Conservation (phyloP, 2,888 invertebrate species). For the Rapana venosa region DNA sequence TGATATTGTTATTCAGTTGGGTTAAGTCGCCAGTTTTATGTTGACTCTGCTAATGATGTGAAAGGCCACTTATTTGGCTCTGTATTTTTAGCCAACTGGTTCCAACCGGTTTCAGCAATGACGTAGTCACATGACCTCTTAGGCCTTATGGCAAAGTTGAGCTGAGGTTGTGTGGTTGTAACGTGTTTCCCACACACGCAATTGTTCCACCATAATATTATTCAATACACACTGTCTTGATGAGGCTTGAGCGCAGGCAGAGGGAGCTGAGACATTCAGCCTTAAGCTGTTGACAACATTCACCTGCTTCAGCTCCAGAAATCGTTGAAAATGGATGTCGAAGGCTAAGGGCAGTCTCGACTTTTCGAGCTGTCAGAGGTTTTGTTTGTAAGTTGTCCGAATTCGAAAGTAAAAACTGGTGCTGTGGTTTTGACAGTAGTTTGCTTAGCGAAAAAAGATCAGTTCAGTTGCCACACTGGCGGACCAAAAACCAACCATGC, state of each 20-base stretch:
- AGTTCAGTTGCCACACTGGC: neutral
- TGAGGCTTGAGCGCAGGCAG: no score
- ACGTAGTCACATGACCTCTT: slow-evolving; percentile 18
- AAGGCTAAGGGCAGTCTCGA: slow-evolving; percentile 37
- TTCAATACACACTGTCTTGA: no score
- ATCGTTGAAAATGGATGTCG: slow-evolving; percentile 34
- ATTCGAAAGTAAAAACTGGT: slow-evolving; percentile 20
- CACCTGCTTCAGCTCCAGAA: neutral
- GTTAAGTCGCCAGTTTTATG: neutral
- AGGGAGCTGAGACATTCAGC: neutral
- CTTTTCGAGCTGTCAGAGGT: slow-evolving; percentile 24
- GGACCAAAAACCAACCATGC: slow-evolving; percentile 17
- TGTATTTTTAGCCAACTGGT: slow-evolving; percentile 26
- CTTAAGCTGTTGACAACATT: neutral
- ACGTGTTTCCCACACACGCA: no score
- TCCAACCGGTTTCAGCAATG: slow-evolving; percentile 24
- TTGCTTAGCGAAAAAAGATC: neutral
- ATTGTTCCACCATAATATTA: no score
- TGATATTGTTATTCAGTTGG: no score
- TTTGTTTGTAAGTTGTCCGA: neutral
- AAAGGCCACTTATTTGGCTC: neutral
- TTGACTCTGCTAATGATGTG: neutral
- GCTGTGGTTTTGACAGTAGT: neutral
- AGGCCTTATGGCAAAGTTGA: neutral
- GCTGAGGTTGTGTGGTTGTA: neutral